Conservation (phyloP, 2,113 vertebrate species). For the Neogobius melanostomus region DNA sequence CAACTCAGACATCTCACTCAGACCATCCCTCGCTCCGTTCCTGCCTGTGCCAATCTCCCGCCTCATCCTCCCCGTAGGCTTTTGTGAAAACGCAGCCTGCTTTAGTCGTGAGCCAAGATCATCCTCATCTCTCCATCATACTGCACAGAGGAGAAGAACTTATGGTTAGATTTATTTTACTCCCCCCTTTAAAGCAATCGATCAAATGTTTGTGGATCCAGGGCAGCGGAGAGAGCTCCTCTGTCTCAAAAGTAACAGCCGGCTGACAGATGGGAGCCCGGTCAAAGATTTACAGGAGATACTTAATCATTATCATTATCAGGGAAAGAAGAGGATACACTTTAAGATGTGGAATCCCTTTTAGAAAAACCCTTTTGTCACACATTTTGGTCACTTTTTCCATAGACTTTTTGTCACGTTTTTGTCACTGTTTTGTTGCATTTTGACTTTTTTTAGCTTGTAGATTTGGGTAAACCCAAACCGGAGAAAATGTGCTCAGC, state of each 20-base stretch:
- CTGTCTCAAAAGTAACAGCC: slow-evolving; percentile 17
- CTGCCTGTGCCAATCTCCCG: slow-evolving; percentile 33
- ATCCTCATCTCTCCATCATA: slow-evolving; percentile 24
- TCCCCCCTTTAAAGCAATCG: slow-evolving; percentile 31
- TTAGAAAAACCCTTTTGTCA: too few species aligned
- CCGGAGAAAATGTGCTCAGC: too few species aligned
- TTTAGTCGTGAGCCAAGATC: slow-evolving; percentile 51
- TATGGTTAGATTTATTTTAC: slow-evolving; percentile 42
- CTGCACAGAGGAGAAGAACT: slow-evolving; percentile 25
- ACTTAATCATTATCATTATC: not conserved
- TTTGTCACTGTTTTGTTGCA: too few species aligned
- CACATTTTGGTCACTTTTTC: too few species aligned
- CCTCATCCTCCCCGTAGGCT: slow-evolving; percentile 42
- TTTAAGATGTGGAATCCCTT: too few species aligned
- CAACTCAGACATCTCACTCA: slow-evolving; percentile 59
- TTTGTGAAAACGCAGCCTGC: slow-evolving; percentile 38
- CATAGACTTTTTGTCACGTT: too few species aligned
- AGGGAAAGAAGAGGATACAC: not conserved
- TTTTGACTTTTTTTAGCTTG: too few species aligned
- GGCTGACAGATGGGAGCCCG: slow-evolving; percentile 22
- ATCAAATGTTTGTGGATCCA: slow-evolving; percentile 31
- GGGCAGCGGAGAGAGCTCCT: not conserved
- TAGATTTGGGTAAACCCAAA: too few species aligned
- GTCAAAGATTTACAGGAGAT: slow-evolving; percentile 29
- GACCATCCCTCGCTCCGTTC: slow-evolving; percentile 41